These are phyloP conservation scores for Sebastes matsubarae DNA, from an alignment of 2,797 vertebrate genomes.

Conservation along the genomic window DNA sequence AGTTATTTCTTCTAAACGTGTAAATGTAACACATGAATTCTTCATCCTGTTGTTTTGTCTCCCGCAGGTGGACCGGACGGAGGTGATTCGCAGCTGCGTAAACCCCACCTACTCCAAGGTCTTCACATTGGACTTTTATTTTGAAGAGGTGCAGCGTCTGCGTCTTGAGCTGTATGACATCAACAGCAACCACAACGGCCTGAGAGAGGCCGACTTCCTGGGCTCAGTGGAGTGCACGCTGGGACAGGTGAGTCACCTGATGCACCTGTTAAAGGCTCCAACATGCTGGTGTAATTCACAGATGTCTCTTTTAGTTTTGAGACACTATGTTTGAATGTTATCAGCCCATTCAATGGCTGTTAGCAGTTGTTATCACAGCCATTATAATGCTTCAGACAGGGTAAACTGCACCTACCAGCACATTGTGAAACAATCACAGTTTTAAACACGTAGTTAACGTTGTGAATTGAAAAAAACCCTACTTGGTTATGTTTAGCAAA, in stretches of 20 bases:
- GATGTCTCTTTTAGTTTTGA: too few species aligned
- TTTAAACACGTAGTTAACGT: too few species aligned
- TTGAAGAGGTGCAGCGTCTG: slow-evolving; percentile 95
- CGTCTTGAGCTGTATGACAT: slow-evolving; percentile 94
- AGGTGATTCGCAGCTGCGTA: slow-evolving; percentile 93
- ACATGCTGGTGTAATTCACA: too few species aligned
- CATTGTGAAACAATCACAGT: too few species aligned
- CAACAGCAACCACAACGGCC: slow-evolving; percentile 90
- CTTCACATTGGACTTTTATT: slow-evolving; percentile 96
- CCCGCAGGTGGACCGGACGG: slow-evolving; percentile 93
- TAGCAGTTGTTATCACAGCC: too few species aligned
- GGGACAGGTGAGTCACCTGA: slow-evolving; percentile 85
- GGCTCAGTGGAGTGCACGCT: slow-evolving; percentile 95
- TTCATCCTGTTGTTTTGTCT: background rate
- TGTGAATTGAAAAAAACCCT: too few species aligned
- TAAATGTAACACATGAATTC: background rate
- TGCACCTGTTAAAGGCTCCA: background rate
- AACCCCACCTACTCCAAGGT: slow-evolving; percentile 95
- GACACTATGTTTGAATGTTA: too few species aligned
- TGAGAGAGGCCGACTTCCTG: slow-evolving; percentile 91
- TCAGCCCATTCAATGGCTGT: too few species aligned
- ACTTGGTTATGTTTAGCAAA: too few species aligned
- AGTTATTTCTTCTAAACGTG: too few species aligned
- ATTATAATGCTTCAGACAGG: too few species aligned
- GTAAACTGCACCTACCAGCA: too few species aligned